phyloP scores from a whole-genome alignment of 2,888 invertebrate species.

The Netelia melanura region DNA sequence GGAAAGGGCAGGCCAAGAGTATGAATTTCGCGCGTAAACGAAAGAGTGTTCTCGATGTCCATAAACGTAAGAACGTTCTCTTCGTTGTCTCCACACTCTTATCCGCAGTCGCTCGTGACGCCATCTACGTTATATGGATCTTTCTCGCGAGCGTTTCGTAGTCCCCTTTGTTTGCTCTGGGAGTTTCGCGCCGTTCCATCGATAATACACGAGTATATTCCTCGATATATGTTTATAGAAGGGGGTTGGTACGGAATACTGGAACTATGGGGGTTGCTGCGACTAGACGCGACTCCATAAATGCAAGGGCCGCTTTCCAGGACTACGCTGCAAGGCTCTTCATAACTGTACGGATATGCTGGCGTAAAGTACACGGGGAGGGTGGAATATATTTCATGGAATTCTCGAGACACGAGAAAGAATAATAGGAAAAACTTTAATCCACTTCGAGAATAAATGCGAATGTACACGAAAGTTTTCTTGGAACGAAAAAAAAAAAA shows the following conservation, averaged over 20 bases:
- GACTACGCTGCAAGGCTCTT: conserved; percentile 22
- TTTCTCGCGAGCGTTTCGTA: conserved; percentile 41
- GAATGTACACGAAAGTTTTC: too few species aligned
- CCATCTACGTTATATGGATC: conserved; percentile 54
- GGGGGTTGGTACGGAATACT: conserved; percentile 3
- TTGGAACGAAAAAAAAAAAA: not conserved
- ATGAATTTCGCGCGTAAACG: conserved; percentile 33
- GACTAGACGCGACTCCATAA: conserved; percentile 54
- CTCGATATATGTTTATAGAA: conserved; percentile 19
- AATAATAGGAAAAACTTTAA: conserved; percentile 21
- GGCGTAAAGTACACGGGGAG: not conserved
- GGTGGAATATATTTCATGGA: conserved; percentile 6
- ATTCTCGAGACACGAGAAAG: conserved; percentile 23
- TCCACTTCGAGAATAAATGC: conserved; percentile 9
- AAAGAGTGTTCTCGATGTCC: conserved; percentile 59
- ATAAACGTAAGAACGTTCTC: conserved; percentile 56
- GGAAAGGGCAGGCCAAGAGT: not conserved
- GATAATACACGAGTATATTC: conserved; percentile 67
- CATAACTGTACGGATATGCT: conserved; percentile 1
- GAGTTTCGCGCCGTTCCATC: conserved; percentile 62
- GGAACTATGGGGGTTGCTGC: conserved; percentile 24
- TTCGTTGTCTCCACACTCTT: conserved; percentile 31
- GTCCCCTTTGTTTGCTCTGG: conserved; percentile 70
- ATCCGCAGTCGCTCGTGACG: conserved; percentile 43
- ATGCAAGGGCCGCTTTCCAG: conserved; percentile 52